phyloP scores from a whole-genome alignment of 2,797 vertebrate genomes.

The Chelonia mydas region DNA sequence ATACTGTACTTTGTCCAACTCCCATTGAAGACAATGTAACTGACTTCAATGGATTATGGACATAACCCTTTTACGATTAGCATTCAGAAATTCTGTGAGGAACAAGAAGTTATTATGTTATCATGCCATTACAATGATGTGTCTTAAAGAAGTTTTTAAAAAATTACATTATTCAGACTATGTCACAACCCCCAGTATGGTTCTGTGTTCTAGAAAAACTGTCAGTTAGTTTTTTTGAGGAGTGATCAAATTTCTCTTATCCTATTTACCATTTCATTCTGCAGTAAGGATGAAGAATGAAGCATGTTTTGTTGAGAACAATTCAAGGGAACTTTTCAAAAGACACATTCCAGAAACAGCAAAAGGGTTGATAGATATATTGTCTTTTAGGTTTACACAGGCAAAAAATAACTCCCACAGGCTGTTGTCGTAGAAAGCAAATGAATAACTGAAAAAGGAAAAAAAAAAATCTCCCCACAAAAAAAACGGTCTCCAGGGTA shows the following conservation, averaged over 20 bases:
- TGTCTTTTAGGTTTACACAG: slow-evolving; percentile 72
- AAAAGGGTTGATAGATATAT: slow-evolving; percentile 62
- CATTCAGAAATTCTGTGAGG: not conserved
- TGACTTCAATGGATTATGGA: not conserved
- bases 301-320: slow-evolving; percentile 46
- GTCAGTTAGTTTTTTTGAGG: not conserved
- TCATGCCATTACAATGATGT: not conserved
- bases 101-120: not conserved
- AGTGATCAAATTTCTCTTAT: not conserved
- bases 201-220: not conserved
- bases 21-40: not conserved
- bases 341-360: slow-evolving; percentile 67
- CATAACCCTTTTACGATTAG: not conserved
- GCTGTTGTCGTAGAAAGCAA: slow-evolving; percentile 53
- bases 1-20: not conserved
- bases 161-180: not conserved
- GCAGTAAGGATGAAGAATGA: not conserved
- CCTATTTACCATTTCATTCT: not conserved
- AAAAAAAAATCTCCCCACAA: not conserved
- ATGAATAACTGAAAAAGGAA: slow-evolving; percentile 69
- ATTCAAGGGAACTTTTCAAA: not conserved
- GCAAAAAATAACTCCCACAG: slow-evolving; percentile 58
- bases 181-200: fast-evolving
- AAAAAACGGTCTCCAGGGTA: not conserved
- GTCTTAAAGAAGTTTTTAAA: not conserved